These are phyloP conservation scores for Sebastes elongatus DNA, from an alignment of 2,797 vertebrate species.

Conservation along the genomic window DNA sequence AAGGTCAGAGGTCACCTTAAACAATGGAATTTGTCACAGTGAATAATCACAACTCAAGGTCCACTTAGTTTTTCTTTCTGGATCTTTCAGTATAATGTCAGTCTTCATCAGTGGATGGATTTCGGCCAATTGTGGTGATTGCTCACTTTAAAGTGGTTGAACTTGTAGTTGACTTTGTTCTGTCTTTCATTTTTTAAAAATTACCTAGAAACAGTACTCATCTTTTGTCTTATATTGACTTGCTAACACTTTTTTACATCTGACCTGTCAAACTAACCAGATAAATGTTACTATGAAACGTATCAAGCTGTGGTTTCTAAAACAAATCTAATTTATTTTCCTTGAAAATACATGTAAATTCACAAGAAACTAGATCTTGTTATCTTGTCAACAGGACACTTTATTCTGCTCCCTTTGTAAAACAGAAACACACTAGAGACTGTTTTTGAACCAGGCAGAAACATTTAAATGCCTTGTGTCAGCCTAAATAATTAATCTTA, in stretches of 20 bases:
- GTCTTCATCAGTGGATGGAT: background rate
- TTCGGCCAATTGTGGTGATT: background rate
- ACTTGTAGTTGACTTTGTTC: background rate
- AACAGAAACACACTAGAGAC: background rate
- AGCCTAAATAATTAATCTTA: slow-evolving; percentile 42
- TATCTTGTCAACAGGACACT: slow-evolving; percentile 1
- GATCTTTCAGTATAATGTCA: background rate
- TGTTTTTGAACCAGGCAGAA: slow-evolving; percentile 31
- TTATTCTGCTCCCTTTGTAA: background rate
- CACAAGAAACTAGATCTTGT: background rate
- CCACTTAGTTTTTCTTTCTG: background rate
- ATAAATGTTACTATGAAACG: background rate
- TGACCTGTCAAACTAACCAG: background rate
- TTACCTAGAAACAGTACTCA: background rate
- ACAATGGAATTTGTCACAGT: background rate
- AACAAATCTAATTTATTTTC: background rate
- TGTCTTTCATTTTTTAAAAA: too few species aligned
- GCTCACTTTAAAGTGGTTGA: background rate
- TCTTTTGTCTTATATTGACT: background rate
- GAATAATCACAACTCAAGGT: background rate
- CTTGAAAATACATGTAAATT: background rate
- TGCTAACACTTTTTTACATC: background rate
- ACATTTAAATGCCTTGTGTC: slow-evolving; percentile 45
- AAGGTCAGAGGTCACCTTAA: background rate
- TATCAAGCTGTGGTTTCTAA: background rate